Percentiles rank a stretch among this genome's conserved stretches.
These are phyloP conservation scores for Aphaenogaster floridana DNA, from an alignment of 1,140 invertebrate genomes.

Conservation along the genomic window DNA sequence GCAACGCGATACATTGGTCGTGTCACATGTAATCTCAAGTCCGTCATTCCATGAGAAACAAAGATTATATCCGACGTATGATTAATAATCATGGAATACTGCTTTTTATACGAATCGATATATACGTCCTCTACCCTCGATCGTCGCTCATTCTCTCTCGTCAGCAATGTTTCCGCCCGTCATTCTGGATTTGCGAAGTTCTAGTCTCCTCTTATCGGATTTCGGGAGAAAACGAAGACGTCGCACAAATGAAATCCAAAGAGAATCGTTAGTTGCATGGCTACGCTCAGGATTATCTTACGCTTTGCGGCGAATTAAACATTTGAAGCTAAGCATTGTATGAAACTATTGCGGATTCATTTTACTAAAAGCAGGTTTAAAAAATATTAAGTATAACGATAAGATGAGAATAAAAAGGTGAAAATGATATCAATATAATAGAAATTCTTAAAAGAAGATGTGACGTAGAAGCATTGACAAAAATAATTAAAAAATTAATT, in stretches of 20 bases:
- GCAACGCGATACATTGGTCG: not conserved
- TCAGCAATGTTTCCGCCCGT: not conserved
- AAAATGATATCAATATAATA: not conserved
- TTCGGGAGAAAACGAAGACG: not conserved
- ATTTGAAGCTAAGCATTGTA: not conserved
- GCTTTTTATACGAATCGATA: not conserved
- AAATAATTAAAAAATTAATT: not conserved
- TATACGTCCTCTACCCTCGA: not conserved
- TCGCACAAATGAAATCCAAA: conserved; percentile 32
- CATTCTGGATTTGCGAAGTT: conserved; percentile 59
- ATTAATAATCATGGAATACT: conserved; percentile 26
- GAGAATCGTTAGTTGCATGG: conserved; percentile 29
- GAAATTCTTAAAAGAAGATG: not conserved
- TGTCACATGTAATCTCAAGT: not conserved
- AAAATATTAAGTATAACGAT: not conserved
- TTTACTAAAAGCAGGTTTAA: conserved; percentile 30
- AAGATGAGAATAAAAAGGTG: not conserved
- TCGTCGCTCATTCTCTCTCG: not conserved
- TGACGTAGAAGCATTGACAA: not conserved
- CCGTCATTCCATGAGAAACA: too few species aligned
- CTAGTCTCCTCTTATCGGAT: not conserved
- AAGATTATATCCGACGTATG: not conserved
- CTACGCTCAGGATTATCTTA: not conserved
- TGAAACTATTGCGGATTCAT: conserved; percentile 22
- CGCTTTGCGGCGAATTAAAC: conserved; percentile 6